A percentile compares a stretch with the other conserved stretches of the same genome.
These are phyloP conservation scores for Channa striata DNA, from an alignment of 2,797 vertebrate genomes.

Conservation along the genomic window DNA sequence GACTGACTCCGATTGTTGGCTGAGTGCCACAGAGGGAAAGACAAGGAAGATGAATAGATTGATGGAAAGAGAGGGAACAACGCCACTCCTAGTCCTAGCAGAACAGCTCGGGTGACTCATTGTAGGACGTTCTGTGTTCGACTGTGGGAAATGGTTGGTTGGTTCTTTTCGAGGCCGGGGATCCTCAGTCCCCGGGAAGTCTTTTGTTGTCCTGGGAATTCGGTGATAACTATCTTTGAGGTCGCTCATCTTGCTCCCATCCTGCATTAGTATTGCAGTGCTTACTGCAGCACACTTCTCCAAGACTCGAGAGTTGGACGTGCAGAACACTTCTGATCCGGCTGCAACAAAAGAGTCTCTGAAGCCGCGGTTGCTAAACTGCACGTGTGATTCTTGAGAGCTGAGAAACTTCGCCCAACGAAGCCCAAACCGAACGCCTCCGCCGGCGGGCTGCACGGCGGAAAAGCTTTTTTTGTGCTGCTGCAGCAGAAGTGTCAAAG, in stretches of 20 bases:
- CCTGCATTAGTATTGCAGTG: slow-evolving; percentile 73
- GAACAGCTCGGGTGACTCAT: slow-evolving; percentile 43
- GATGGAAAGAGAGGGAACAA: slow-evolving; percentile 33
- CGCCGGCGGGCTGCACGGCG: not conserved
- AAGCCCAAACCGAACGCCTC: slow-evolving; percentile 11
- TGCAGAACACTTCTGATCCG: slow-evolving; percentile 25
- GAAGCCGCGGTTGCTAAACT: slow-evolving; percentile 27
- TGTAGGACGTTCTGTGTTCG: slow-evolving; percentile 37
- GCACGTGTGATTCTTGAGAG: slow-evolving; percentile 15
- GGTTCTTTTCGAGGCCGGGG: slow-evolving; percentile 42
- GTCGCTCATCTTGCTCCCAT: slow-evolving; percentile 69
- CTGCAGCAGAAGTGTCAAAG: slow-evolving; percentile 37
- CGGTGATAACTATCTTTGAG: slow-evolving; percentile 66
- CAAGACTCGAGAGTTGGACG: slow-evolving; percentile 20
- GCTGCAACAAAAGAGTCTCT: slow-evolving; percentile 27
- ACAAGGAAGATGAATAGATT: slow-evolving; percentile 43
- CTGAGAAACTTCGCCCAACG: slow-evolving; percentile 13
- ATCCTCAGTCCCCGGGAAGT: slow-evolving; percentile 49
- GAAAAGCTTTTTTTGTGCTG: slow-evolving; percentile 38
- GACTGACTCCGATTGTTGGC: slow-evolving; percentile 75
- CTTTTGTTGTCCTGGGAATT: slow-evolving; percentile 57
- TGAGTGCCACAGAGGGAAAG: slow-evolving; percentile 57
- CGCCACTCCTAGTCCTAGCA: slow-evolving; percentile 16
- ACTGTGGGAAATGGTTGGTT: slow-evolving; percentile 38
- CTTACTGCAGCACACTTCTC: slow-evolving; percentile 56